A percentile compares a stretch with the other conserved stretches of the same genome.
These are phyloP conservation scores for Netelia inedita DNA, from an alignment of 2,888 invertebrate species.

Conservation along the genomic window DNA sequence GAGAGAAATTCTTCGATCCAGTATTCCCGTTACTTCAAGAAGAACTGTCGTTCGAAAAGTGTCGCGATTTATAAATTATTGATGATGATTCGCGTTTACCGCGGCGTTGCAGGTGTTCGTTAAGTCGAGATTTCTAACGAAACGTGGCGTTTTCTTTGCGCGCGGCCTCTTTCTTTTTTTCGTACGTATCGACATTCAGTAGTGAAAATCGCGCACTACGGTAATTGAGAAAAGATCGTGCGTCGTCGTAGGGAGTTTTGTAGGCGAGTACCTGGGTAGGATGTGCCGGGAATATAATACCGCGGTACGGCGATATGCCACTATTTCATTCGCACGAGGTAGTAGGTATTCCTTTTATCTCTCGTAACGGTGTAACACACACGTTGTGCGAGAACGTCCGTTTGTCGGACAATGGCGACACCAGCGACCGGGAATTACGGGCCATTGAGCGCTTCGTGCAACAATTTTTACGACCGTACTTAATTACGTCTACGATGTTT, in stretches of 20 bases:
- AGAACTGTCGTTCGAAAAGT: slow-evolving; percentile 35
- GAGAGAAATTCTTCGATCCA: background rate
- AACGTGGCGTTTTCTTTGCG: slow-evolving; percentile 41
- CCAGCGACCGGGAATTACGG: slow-evolving; percentile 68
- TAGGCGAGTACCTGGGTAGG: background rate
- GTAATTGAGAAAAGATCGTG: slow-evolving; percentile 31
- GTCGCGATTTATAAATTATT: slow-evolving; percentile 60
- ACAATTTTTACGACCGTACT: slow-evolving; percentile 65
- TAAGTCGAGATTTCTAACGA: slow-evolving; percentile 14
- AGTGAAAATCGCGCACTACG: slow-evolving; percentile 32
- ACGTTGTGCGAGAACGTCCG: slow-evolving; percentile 47
- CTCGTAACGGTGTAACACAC: slow-evolving; percentile 19
- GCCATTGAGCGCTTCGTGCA: slow-evolving; percentile 67
- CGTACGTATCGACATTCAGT: slow-evolving; percentile 20
- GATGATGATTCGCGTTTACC: slow-evolving; percentile 47
- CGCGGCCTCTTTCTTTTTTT: slow-evolving; percentile 37
- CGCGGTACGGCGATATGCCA: background rate
- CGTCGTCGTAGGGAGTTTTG: slow-evolving; percentile 5
- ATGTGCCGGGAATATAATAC: slow-evolving; percentile 9
- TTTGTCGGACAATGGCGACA: slow-evolving; percentile 62
- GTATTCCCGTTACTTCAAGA: background rate
- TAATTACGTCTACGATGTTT: slow-evolving; percentile 54
- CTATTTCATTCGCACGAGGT: slow-evolving; percentile 4
- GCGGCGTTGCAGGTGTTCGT: slow-evolving; percentile 41
- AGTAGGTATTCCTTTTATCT: background rate